Percentiles rank a stretch among this genome's conserved stretches.
phyloP scores from a whole-genome alignment of 2,797 vertebrate species.

The Peromyscus aztecus region DNA sequence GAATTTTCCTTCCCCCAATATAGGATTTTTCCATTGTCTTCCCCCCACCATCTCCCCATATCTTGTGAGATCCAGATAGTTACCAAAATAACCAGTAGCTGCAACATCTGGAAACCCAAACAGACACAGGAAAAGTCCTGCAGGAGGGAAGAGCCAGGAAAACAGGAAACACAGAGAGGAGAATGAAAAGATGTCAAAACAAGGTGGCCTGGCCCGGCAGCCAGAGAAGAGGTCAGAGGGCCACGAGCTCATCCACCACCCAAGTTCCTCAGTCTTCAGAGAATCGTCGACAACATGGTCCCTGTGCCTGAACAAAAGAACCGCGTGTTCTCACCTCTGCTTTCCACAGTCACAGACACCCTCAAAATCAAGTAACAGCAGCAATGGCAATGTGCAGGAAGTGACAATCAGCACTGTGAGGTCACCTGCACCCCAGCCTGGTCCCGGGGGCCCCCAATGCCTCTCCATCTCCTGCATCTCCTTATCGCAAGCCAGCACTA shows the following conservation, averaged over 20 bases:
- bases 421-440: neutral
- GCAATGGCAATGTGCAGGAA: neutral
- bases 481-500: rapidly evolving
- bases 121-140: conserved; percentile 89
- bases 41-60: conserved; percentile 69
- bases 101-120: conserved; percentile 89
- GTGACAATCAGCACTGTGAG: rapidly evolving
- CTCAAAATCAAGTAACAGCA: neutral
- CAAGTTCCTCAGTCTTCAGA: conserved; percentile 86
- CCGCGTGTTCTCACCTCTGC: conserved; percentile 78
- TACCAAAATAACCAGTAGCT: conserved; percentile 87
- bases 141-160: conserved; percentile 87
- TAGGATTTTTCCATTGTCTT: conserved; percentile 86
- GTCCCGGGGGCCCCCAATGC: too few relatives aligned
- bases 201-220: conserved; percentile 74
- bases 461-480: neutral
- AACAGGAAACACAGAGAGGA: conserved; percentile 89
- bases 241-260: conserved; percentile 74
- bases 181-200: conserved; percentile 89
- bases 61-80: conserved; percentile 83
- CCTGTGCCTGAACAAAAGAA: conserved; percentile 75
- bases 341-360: conserved; percentile 43
- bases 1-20: conserved; percentile 68
- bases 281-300: conserved; percentile 79
- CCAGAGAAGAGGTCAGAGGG: conserved; percentile 46